Evolutionary conservation across 2,113 vertebrate genomes (phyloP).

Genomic region (Bettongia penicillata): DNA sequence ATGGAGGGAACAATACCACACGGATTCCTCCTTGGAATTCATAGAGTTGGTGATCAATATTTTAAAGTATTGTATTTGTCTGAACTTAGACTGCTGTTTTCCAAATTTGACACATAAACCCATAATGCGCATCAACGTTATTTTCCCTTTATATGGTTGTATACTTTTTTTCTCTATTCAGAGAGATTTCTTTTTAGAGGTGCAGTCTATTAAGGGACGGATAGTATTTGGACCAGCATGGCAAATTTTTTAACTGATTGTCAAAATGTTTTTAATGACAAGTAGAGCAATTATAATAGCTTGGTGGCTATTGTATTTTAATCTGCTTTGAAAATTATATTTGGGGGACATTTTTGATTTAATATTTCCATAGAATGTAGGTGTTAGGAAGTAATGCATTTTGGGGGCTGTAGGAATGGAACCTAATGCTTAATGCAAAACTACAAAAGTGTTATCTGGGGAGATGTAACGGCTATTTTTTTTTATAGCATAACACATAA

Average conservation of each 20-base stretch:
- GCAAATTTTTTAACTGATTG: neutral
- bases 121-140: neutral
- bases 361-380: neutral
- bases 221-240: neutral
- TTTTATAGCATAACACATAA: no score
- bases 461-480: no score
- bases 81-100: neutral
- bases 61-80: neutral
- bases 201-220: neutral
- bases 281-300: no score
- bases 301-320: neutral
- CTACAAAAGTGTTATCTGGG: neutral
- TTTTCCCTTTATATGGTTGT: neutral
- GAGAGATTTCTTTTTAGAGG: neutral
- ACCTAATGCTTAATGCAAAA: neutral
- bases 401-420: neutral
- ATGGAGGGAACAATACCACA: neutral
- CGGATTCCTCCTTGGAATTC: neutral
- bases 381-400: neutral
- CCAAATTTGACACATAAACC: neutral
- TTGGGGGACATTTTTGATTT: neutral
- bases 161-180: neutral
- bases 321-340: neutral
- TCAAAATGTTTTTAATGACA: neutral
- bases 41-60: neutral